Evolutionary conservation across 2,888 invertebrate species (phyloP).

Genomic region (Portevinia maculata): DNA sequence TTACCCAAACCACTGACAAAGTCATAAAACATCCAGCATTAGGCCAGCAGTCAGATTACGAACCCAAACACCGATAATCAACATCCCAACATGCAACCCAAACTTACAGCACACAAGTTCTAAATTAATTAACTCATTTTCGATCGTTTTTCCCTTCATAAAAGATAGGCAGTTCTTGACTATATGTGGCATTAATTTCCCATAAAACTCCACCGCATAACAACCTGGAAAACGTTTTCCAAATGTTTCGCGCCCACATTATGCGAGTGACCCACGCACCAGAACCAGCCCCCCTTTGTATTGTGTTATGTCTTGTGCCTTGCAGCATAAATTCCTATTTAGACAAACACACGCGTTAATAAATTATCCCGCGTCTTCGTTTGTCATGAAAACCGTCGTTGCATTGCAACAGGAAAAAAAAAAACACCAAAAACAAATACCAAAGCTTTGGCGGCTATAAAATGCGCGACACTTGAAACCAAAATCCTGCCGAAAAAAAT

Average conservation of each 20-base stretch:
- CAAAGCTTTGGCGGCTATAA: slow-evolving; percentile 24
- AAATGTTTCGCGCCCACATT: slow-evolving; percentile 66
- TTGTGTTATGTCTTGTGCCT: slow-evolving; percentile 2
- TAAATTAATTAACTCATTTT: slow-evolving; percentile 69
- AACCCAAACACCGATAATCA: slow-evolving; percentile 56
- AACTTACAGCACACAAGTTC: slow-evolving; percentile 38
- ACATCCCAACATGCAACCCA: slow-evolving; percentile 34
- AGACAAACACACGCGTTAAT: slow-evolving; percentile 52
- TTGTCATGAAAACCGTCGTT: slow-evolving; percentile 46
- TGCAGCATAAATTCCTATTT: slow-evolving; percentile 15
- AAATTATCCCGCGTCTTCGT: slow-evolving; percentile 46
- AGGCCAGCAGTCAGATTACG: slow-evolving; percentile 51
- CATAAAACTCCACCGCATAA: slow-evolving; percentile 63
- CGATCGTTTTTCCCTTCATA: background rate
- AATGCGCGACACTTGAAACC: slow-evolving; percentile 18
- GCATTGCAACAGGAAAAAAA: background rate
- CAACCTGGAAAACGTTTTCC: slow-evolving; percentile 48
- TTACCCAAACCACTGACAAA: slow-evolving; percentile 4
- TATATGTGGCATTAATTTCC: slow-evolving; percentile 67
- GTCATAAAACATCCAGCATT: slow-evolving; percentile 48
- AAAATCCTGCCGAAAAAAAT: background rate
- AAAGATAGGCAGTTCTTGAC: slow-evolving; percentile 12
- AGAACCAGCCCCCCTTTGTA: background rate
- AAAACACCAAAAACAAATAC: slow-evolving; percentile 4
- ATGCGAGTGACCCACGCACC: slow-evolving; percentile 51